A percentile compares a stretch with the other conserved stretches of the same genome.
Evolutionary conservation across 2,113 vertebrate species (phyloP).

Genomic region (Nesogale talazaci): DNA sequence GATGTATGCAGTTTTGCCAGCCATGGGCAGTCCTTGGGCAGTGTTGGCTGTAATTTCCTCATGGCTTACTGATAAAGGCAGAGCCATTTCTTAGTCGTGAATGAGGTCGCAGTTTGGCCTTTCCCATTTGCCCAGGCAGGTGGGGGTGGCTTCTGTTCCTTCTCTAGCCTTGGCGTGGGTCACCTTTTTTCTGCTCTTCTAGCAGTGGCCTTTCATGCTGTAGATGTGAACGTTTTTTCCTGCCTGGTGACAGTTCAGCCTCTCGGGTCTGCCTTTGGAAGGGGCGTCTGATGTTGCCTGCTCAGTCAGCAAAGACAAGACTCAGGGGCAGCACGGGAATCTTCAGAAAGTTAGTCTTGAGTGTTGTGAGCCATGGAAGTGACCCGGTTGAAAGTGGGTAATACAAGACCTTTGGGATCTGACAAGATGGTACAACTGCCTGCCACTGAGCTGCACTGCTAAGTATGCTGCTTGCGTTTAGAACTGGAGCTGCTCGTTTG

Average conservation of each 20-base stretch:
- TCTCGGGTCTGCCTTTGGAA: not conserved
- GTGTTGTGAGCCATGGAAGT: not conserved
- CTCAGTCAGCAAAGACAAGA: conserved; percentile 33
- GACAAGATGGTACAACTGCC: not conserved
- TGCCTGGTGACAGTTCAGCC: conserved; percentile 66
- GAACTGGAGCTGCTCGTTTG: not conserved
- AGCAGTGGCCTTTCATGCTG: not conserved
- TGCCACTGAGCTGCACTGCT: not conserved
- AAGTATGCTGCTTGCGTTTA: not conserved
- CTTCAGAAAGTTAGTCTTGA: not conserved
- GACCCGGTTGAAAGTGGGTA: not conserved
- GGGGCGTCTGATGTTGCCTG: conserved; percentile 2
- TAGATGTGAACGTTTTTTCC: conserved; percentile 62
- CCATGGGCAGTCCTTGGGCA: conserved; percentile 80
- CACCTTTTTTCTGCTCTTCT: not conserved
- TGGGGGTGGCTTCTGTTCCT: conserved; percentile 9
- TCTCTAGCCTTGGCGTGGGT: conserved; percentile 42
- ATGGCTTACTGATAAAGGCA: conserved; percentile 84
- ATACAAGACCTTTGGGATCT: not conserved
- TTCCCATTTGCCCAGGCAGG: conserved; percentile 64
- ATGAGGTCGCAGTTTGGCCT: conserved; percentile 65
- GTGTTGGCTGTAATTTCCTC: conserved; percentile 84
- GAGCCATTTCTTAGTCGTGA: conserved; percentile 57
- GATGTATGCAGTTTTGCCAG: conserved; percentile 82
- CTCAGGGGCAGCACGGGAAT: conserved; percentile 57